Percentiles rank a stretch among this genome's conserved stretches.
Conservation (phyloP, 1,140 invertebrate species). For the Zaprionus nigranus region DNA sequence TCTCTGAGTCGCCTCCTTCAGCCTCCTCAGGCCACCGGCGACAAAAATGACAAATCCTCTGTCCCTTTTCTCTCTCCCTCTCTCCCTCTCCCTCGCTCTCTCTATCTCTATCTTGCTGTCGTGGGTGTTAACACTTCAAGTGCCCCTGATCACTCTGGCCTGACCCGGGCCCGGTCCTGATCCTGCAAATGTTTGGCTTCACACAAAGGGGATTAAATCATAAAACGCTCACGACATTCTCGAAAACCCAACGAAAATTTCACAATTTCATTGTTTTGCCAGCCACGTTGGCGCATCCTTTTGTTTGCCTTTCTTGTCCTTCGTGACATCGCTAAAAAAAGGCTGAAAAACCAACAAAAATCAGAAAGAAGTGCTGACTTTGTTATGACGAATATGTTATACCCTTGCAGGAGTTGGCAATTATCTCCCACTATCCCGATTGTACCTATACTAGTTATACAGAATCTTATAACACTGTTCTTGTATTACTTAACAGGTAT, state of each 20-base stretch:
- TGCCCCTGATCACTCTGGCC: conserved; percentile 28
- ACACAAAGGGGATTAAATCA: conserved; percentile 74
- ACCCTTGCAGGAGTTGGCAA: too few species aligned
- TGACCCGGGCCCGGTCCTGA: conserved; percentile 16
- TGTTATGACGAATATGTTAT: too few species aligned
- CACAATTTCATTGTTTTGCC: conserved; percentile 77
- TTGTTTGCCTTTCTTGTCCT: conserved; percentile 17
- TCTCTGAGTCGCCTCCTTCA: conserved; percentile 8
- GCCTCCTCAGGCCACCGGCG: conserved; percentile 31
- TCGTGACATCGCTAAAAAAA: conserved; percentile 55
- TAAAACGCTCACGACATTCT: conserved; percentile 67
- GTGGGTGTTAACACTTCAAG: conserved; percentile 61
- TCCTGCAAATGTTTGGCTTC: conserved; percentile 72
- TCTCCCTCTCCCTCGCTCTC: neutral
- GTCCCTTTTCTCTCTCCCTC: conserved; percentile 19
- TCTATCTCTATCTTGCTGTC: neutral
- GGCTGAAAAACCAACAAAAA: conserved; percentile 4
- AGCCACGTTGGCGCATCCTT: conserved; percentile 69
- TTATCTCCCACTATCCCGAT: too few species aligned
- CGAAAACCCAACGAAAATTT: conserved; percentile 45
- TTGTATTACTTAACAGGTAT: too few species aligned
- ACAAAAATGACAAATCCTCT: conserved; percentile 54
- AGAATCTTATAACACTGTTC: too few species aligned
- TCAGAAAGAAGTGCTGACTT: too few species aligned
- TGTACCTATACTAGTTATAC: too few species aligned